These are phyloP conservation scores for Oryctolagus cuniculus DNA, from an alignment of 2,113 vertebrate species.

Conservation along the genomic window DNA sequence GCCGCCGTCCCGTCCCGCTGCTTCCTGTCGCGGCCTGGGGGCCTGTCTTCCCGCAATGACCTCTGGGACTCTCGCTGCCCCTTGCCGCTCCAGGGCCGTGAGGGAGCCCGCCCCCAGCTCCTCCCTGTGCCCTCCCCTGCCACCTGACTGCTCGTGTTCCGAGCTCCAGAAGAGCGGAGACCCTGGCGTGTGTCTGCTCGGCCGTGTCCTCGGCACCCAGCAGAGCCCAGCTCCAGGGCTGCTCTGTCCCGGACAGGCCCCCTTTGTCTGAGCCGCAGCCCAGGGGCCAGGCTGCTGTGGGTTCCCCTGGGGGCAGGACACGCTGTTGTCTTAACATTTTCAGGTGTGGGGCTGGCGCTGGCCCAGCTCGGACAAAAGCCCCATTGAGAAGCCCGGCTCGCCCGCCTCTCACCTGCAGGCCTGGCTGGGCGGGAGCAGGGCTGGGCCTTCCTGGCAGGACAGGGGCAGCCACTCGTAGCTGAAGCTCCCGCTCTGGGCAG, in stretches of 20 bases:
- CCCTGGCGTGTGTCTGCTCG: neutral
- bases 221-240: fast-evolving
- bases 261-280: neutral
- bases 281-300: no score
- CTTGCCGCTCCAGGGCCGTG: no score
- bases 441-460: neutral
- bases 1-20: no score
- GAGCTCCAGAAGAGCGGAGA: neutral
- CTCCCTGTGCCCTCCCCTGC: neutral
- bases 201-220: neutral
- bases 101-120: neutral
- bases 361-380: neutral
- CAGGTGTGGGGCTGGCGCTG: neutral
- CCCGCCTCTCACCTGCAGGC: neutral
- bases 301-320: no score
- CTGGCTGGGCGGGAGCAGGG: fast-evolving
- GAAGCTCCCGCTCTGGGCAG: no score
- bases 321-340: constrained; percentile 56
- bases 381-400: neutral
- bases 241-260: fast-evolving
- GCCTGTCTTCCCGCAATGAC: neutral
- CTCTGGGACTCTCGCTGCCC: neutral
- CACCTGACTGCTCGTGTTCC: neutral
- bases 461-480: no score
- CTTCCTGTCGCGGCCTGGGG: no score